Percentiles rank a stretch among this genome's conserved stretches.
These are phyloP conservation scores for Druon quercuslanigerum DNA, from an alignment of 1,140 invertebrate genomes.

Conservation along the genomic window DNA sequence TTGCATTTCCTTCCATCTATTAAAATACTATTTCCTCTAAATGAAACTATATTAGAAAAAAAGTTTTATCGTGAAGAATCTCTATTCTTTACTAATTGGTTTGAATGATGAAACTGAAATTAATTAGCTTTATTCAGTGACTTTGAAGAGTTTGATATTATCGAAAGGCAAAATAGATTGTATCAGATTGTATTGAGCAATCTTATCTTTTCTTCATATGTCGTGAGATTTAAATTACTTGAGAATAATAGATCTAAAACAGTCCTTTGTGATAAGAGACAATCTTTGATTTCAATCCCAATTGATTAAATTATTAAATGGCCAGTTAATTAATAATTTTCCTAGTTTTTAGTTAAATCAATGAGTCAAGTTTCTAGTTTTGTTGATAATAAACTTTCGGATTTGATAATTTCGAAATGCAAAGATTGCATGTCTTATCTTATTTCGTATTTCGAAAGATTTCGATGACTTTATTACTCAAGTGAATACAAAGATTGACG, in stretches of 20 bases:
- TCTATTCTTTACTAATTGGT: not conserved
- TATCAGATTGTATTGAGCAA: not conserved
- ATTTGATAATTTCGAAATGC: not conserved
- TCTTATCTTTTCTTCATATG: not conserved
- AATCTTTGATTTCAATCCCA: not conserved
- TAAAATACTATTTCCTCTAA: not conserved
- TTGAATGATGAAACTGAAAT: not conserved
- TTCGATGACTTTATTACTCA: constrained; percentile 1
- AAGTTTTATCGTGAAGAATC: not conserved
- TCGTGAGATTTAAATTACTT: constrained; percentile 3
- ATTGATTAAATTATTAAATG: not conserved
- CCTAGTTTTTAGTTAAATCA: too few relatives aligned
- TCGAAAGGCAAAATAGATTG: not conserved
- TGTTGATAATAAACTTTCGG: too few relatives aligned
- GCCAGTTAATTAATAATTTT: too few relatives aligned
- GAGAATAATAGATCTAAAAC: not conserved
- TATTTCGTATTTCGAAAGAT: not conserved
- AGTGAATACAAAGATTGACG: not conserved
- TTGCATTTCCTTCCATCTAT: not conserved
- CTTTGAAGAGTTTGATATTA: too few relatives aligned
- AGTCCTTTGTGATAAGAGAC: not conserved
- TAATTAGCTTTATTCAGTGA: too few relatives aligned
- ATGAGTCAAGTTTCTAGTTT: too few relatives aligned
- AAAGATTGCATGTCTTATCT: not conserved
- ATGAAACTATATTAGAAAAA: not conserved